These are phyloP conservation scores for Bubo bubo DNA, from an alignment of 2,113 vertebrate genomes.

Conservation along the genomic window DNA sequence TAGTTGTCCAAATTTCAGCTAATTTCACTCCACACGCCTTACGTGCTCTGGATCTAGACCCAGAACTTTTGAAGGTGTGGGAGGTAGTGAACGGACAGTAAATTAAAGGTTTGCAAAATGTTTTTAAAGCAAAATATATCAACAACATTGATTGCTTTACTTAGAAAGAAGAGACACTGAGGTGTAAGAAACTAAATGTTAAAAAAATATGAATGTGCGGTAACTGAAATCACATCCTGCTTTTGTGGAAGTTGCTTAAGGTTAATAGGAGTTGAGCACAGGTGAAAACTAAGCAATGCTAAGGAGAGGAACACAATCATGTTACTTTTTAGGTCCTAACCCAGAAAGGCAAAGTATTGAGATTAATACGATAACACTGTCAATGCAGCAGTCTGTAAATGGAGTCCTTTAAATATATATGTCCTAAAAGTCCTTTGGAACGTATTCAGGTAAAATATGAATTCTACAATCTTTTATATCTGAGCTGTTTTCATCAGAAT, in stretches of 20 bases:
- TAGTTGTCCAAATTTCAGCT: neutral
- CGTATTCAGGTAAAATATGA: neutral
- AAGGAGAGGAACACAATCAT: neutral
- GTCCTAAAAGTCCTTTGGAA: neutral
- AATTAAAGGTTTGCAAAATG: neutral
- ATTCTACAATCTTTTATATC: neutral
- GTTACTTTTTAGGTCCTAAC: neutral
- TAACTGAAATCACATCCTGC: neutral
- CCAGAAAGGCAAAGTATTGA: neutral
- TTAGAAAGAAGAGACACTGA: neutral
- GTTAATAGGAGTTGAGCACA: neutral
- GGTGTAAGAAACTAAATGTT: neutral
- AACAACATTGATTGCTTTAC: neutral
- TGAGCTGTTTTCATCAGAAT: neutral
- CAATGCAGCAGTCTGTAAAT: neutral
- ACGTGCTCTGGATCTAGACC: neutral
- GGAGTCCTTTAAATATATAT: neutral
- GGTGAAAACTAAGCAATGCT: neutral
- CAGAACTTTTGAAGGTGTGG: neutral
- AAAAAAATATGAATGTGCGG: fast-evolving
- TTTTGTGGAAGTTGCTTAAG: neutral
- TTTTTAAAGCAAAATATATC: neutral
- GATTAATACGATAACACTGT: neutral
- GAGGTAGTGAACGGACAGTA: neutral
- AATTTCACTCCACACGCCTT: neutral